Conservation (phyloP, 2,797 vertebrate genomes). For the Bradypodion ventrale region DNA sequence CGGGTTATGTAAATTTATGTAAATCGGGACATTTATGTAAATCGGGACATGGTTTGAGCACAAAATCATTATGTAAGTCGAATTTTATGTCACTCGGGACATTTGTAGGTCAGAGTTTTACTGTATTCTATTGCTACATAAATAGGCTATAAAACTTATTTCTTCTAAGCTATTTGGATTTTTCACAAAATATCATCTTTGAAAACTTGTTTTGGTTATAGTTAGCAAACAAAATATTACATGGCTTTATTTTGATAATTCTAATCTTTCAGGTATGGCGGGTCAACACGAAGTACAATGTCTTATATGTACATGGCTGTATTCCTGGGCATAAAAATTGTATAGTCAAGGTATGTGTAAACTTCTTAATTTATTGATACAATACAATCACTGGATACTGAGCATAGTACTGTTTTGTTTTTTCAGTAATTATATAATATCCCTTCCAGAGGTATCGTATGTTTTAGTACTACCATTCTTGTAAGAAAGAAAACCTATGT, state of each 20-base stretch:
- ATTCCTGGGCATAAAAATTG: constrained; percentile 93
- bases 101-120: too few species aligned
- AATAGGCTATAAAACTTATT: background rate
- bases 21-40: too few species aligned
- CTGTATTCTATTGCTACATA: too few species aligned
- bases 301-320: constrained; percentile 91
- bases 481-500: background rate
- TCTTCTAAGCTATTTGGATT: background rate
- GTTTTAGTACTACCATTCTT: background rate
- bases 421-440: background rate
- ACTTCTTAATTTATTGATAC: background rate
- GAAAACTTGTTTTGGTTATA: background rate
- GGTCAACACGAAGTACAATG: constrained; percentile 89
- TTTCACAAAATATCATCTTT: background rate
- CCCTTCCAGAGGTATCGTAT: background rate
- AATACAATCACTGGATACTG: background rate
- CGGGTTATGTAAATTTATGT: too few species aligned
- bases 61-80: too few species aligned
- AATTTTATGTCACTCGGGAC: too few species aligned
- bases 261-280: constrained; percentile 87
- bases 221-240: background rate
- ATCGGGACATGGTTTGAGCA: too few species aligned
- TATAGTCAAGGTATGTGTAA: constrained; percentile 87
- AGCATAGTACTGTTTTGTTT: background rate
- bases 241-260: background rate